phyloP scores from a whole-genome alignment of 2,888 invertebrate genomes.

The Drosophila kuntzei region DNA sequence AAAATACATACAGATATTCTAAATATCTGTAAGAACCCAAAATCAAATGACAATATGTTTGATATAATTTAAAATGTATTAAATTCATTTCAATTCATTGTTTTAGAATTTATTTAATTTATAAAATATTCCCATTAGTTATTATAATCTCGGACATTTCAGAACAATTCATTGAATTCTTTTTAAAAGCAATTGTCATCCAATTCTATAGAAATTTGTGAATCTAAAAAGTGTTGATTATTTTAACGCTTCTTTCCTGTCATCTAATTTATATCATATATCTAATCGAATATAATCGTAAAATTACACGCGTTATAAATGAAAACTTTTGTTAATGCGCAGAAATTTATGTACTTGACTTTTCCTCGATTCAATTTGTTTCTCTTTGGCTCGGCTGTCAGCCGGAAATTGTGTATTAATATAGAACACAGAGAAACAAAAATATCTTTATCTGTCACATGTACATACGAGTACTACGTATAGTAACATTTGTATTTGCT shows the following conservation, averaged over 20 bases:
- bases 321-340: slow-evolving; percentile 36
- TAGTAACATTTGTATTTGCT: slow-evolving; percentile 41
- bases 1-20: too few relatives aligned
- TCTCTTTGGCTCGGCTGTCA: slow-evolving; percentile 26
- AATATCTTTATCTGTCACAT: slow-evolving; percentile 64
- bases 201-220: neutral
- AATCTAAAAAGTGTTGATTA: neutral
- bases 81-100: too few relatives aligned
- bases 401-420: slow-evolving; percentile 75
- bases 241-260: neutral
- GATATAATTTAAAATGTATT: too few relatives aligned
- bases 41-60: too few relatives aligned
- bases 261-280: neutral
- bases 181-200: neutral
- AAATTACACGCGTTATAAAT: slow-evolving; percentile 11
- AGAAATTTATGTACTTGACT: slow-evolving; percentile 50
- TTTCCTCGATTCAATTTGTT: slow-evolving; percentile 30
- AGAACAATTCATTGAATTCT: too few relatives aligned
- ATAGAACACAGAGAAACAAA: slow-evolving; percentile 53
- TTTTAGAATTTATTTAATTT: too few relatives aligned
- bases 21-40: too few relatives aligned
- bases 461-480: slow-evolving; percentile 42
- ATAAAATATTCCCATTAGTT: too few relatives aligned
- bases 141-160: too few relatives aligned
- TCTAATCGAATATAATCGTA: slow-evolving; percentile 16